Evolutionary conservation across 92 coral and sea anemone species (phyloP), one percentile per base, ranked within the genome.

Genomic region (Palythoa heliodiscus): DNA sequence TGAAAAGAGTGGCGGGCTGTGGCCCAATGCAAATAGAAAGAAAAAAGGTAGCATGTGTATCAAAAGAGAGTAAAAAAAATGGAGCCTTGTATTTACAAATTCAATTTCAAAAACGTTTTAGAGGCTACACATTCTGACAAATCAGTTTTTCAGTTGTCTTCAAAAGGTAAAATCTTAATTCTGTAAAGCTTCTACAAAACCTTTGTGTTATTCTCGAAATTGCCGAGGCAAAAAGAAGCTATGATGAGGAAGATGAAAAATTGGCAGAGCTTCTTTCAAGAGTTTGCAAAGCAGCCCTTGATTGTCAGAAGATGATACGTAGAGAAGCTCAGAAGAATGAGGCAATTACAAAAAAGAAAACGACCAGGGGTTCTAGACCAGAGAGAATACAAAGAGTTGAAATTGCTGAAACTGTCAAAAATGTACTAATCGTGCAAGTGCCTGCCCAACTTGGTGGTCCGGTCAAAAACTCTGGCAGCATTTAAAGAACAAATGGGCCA

Each of bases 121-220:
- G 73, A 29, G 35, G 86, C 86, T 70, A 61, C 61, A 16, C 77
- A 66, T 67, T 48, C 86, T 58, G 73, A 82, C 86, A 82, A 67
- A 73, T 47, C 58, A 43, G 54, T 73, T 48, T 73, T 73, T 43
- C 77, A 73, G 77, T 72, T 39, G 55, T 72, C 77, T 72, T 72
- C 85, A 24, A 81, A 73, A 5, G 87, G 82, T 16, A 84, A 52
- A 58, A 53, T 4, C 73, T 72, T 84, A 54, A 58, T 58, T 37
- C 82, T 11, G 7, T 53, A 15, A 37, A 53, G 35, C 81, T 84
- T 64, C 48, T 73, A 11, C 54, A 39, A 54, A 84, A 84, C 38
- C 75, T 84, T 50, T 60, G 74, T 60, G 20, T 61, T 77, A 82
- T 82, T 82, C 75, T 82, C 7, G 77, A 73, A 11, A 47, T 7